These are phyloP conservation scores for Eumacrocentrus americanus DNA, from an alignment of 2,888 invertebrate genomes.

Conservation along the genomic window DNA sequence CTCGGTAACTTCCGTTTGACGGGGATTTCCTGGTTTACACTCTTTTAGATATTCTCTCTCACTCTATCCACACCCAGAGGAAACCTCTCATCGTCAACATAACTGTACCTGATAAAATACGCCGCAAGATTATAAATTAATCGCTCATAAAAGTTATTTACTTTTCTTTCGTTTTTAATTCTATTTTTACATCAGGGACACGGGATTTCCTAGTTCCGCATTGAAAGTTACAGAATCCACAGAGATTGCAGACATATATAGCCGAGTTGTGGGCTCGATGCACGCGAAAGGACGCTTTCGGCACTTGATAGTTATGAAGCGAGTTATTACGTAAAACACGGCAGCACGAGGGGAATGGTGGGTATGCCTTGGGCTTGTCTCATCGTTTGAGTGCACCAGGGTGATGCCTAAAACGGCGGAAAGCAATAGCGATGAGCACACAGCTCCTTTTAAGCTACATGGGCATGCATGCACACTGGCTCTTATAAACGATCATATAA, in stretches of 20 bases:
- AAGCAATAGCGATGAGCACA: neutral
- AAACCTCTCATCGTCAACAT: constrained; percentile 15
- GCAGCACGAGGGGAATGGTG: neutral
- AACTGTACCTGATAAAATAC: constrained; percentile 21
- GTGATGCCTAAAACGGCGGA: constrained; percentile 2
- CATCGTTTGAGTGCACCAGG: no score
- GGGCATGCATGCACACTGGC: neutral
- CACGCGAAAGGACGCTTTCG: constrained; percentile 2
- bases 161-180: constrained; percentile 1
- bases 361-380: neutral
- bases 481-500: constrained; percentile 1
- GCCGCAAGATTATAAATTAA: constrained; percentile 17
- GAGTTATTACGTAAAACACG: neutral
- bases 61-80: constrained; percentile 13
- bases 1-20: neutral
- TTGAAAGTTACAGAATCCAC: constrained; percentile 23
- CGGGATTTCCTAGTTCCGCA: constrained; percentile 23
- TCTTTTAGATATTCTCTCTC: constrained; percentile 3
- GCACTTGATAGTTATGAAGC: constrained; percentile 2
- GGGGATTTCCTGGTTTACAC: constrained; percentile 21
- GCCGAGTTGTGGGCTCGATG: neutral
- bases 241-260: constrained; percentile 4
- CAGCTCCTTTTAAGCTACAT: neutral
- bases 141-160: constrained; percentile 12
- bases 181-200: neutral